Evolutionary conservation across 2,113 vertebrate genomes (phyloP).

Genomic region (Chloropsis hardwickii): DNA sequence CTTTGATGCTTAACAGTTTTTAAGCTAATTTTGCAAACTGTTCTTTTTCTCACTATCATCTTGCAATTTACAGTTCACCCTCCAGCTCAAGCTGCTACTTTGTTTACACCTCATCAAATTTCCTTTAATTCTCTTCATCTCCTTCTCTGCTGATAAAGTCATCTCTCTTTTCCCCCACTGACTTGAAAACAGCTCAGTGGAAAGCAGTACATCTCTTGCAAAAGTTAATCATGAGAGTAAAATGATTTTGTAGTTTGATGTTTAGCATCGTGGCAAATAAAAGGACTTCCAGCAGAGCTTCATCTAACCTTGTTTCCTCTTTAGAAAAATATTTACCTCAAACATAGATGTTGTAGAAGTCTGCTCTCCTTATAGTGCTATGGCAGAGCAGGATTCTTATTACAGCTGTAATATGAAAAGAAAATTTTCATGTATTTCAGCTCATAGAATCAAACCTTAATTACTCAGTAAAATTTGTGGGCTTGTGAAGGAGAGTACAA

Average conservation of each 20-base stretch:
- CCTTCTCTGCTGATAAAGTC: neutral
- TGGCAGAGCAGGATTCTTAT: neutral
- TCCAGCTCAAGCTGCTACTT: neutral
- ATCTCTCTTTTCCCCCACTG: neutral
- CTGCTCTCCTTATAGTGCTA: neutral
- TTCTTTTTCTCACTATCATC: neutral
- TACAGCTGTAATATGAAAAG: neutral
- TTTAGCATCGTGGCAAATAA: neutral
- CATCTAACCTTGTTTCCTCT: neutral
- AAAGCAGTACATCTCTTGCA: neutral
- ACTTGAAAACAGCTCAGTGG: neutral
- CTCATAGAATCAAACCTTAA: neutral
- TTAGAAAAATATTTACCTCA: neutral
- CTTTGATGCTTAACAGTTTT: neutral
- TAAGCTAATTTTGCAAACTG: neutral
- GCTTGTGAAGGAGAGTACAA: neutral
- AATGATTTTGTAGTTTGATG: neutral
- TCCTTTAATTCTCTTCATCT: slow-evolving; percentile 10
- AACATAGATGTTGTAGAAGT: neutral
- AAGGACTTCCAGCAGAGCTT: slow-evolving; percentile 6
- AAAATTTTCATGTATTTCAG: neutral
- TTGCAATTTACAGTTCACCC: slow-evolving; percentile 2
- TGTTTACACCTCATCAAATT: slow-evolving; percentile 6
- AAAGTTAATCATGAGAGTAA: neutral
- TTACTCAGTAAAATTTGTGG: neutral